Evolutionary conservation across 64 coral and sea anemone genomes (phyloP).

Genomic region (Montipora foliosa): DNA sequence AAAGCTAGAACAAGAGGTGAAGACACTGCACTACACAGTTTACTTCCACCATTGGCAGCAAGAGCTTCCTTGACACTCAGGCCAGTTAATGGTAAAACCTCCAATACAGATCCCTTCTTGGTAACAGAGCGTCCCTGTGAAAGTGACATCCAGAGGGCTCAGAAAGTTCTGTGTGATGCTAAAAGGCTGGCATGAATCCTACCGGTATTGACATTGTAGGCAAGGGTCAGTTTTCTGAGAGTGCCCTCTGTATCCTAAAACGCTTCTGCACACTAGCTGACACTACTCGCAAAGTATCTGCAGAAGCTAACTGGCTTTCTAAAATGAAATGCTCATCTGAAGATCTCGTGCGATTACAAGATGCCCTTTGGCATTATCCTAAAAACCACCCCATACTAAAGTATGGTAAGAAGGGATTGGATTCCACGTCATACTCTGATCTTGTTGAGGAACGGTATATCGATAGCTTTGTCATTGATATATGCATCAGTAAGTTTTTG

Average conservation of each 20-base stretch:
- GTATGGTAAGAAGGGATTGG: too few species aligned
- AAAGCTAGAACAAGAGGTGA: slow-evolving; percentile 1
- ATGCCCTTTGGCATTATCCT: too few species aligned
- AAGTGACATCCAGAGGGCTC: slow-evolving; percentile 13
- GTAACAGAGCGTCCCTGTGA: slow-evolving; percentile 13
- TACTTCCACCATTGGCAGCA: not conserved
- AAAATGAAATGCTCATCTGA: too few species aligned
- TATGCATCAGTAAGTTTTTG: too few species aligned
- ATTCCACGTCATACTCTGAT: too few species aligned
- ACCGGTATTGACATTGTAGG: slow-evolving; percentile 2
- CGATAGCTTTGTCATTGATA: too few species aligned
- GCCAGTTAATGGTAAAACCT: not conserved
- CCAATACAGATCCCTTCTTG: not conserved
- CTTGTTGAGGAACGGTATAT: too few species aligned
- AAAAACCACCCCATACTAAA: too few species aligned
- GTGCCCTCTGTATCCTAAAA: slow-evolving; percentile 7
- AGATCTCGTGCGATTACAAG: too few species aligned
- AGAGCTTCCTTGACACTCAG: not conserved
- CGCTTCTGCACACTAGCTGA: slow-evolving; percentile 10
- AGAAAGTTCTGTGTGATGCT: not conserved
- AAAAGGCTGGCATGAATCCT: slow-evolving; percentile 22
- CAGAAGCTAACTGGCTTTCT: too few species aligned
- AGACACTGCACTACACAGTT: not conserved
- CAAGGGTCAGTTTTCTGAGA: slow-evolving; percentile 22
- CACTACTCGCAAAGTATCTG: too few species aligned